Base-by-base conservation (phyloP, 2,797 vertebrate species). In the Adrianichthys oophorus region DNA sequence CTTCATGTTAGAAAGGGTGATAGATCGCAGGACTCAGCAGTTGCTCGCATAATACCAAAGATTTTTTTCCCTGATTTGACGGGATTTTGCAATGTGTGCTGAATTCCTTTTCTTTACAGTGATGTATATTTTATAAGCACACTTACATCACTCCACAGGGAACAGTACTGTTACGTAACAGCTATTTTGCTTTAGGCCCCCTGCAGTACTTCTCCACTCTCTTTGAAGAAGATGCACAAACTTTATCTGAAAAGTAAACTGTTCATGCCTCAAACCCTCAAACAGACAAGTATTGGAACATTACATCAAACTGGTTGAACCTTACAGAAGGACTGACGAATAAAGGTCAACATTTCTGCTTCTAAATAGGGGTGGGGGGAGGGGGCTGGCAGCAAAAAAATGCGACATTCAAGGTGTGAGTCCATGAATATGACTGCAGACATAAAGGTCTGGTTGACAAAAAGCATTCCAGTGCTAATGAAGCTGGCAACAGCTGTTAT, bases 61-160 rank as follows among this genome's bases (percentile, higher is more conserved):
- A 32, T 16, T 23, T 21, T 40, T 42, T 41, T 41, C 26, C 7
- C 40, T 19, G 40, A 50, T 53, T 14, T 46, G 21, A 61, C n/a
- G 0, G 8, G 12, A 37, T 26, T 48, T 17, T 63, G 1, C 15
- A 61, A 53, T 50, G 26, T 46, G 21, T 53, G 19, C 17, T 37
- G 12, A 40, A 12, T 23, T n/a, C 58, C 16, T 41, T 45, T 63
- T 53, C 58, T 59, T 60, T 47, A 63, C 56, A 44, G 52, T 44
- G 56, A 29, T 75, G 53, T 70, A 48, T 68, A 72, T 59, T 74
- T 70, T 63, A 53, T 16, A 64, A 76, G 64, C 47, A 63, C 40
- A 37, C 69, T 85, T 78, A 86, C 80, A 78, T 87, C 83, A 82
- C 69, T 66, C 70, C 65, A 76, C 64, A 72, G 74, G 68, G 72